Conservation (phyloP, 2,113 vertebrate genomes). For the Egretta garzetta region DNA sequence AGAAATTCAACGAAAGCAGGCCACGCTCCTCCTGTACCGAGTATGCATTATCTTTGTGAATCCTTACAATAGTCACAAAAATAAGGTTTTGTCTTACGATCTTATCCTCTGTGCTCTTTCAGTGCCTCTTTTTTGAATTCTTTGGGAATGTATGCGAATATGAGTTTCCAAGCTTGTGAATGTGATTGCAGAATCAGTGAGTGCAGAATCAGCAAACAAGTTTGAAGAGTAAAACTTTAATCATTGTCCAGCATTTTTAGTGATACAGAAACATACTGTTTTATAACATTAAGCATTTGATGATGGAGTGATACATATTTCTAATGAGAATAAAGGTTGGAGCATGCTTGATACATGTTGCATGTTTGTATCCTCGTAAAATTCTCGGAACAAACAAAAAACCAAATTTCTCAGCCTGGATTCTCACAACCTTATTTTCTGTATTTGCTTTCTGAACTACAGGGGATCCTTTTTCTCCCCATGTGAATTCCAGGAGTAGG, state of each 20-base stretch:
- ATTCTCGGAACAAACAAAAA: background rate
- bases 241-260: background rate
- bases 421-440: background rate
- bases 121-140: conserved; percentile 53
- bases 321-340: background rate
- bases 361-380: background rate
- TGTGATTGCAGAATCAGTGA: background rate
- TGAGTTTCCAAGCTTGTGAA: background rate
- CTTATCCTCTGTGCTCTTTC: conserved; percentile 22
- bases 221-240: background rate
- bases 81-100: background rate
- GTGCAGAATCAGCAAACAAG: background rate
- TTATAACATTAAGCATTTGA: background rate
- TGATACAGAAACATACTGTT: background rate
- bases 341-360: conserved; percentile 37
- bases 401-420: background rate
- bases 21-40: background rate
- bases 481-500: background rate
- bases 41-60: background rate
- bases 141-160: background rate
- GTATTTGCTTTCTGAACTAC: background rate
- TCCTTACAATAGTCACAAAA: background rate
- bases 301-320: background rate
- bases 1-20: background rate
- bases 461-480: background rate